Percentiles rank a stretch among this genome's conserved stretches.
Evolutionary conservation across 2,888 invertebrate genomes (phyloP).

Genomic region (Drosophila mettleri): DNA sequence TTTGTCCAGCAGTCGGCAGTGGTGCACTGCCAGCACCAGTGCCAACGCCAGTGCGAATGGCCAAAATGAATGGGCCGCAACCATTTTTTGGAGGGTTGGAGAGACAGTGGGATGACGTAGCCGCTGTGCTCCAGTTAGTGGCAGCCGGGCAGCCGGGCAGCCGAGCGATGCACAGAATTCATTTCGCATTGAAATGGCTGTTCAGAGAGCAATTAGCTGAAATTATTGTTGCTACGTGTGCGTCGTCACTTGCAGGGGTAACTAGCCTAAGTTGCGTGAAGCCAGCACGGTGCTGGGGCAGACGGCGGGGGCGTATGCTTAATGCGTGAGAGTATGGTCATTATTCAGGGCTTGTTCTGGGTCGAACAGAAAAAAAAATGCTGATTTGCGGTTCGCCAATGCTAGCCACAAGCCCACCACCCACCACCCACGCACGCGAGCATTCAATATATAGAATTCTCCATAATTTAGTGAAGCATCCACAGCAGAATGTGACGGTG

Average conservation of each 20-base stretch:
- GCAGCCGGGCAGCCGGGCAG: conserved; percentile 2
- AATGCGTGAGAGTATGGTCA: conserved; percentile 60
- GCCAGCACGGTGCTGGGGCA: neutral
- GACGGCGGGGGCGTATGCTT: conserved; percentile 59
- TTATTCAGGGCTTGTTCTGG: conserved; percentile 55
- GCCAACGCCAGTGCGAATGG: conserved; percentile 8
- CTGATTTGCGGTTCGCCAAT: conserved; percentile 75
- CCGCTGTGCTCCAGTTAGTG: conserved; percentile 13
- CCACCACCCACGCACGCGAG: conserved; percentile 9
- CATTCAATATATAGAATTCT: conserved; percentile 29
- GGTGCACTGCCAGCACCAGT: conserved; percentile 14
- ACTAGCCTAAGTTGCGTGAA: conserved; percentile 7
- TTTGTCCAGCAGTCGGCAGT: conserved; percentile 15
- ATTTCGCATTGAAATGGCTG: conserved; percentile 81
- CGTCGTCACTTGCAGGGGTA: conserved; percentile 67
- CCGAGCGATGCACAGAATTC: conserved; percentile 70
- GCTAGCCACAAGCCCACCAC: conserved; percentile 33
- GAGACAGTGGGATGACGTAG: neutral
- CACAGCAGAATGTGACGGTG: conserved; percentile 26
- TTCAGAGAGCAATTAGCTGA: conserved; percentile 82
- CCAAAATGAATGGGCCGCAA: conserved; percentile 63
- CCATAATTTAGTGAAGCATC: conserved; percentile 58
- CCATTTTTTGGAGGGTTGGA: conserved; percentile 39
- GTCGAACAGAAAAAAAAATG: conserved; percentile 49
- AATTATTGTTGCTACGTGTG: conserved; percentile 82